phyloP scores from a whole-genome alignment of 2,113 vertebrate genomes.

The Thalassarche chlororhynchos region DNA sequence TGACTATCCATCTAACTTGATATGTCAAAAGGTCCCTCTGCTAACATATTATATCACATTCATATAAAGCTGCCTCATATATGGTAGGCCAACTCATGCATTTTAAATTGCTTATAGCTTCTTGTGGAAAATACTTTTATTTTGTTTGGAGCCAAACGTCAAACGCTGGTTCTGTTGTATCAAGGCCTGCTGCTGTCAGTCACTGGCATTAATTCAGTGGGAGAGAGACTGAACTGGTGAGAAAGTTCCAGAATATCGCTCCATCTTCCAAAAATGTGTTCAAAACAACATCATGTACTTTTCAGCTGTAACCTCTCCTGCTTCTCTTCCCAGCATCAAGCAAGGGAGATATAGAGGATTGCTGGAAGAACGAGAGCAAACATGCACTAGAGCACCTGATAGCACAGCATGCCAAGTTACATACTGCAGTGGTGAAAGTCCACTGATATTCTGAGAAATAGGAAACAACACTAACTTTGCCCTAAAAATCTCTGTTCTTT shows the following conservation, averaged over 20 bases:
- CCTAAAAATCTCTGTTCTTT: not conserved
- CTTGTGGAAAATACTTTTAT: not conserved
- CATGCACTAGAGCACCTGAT: not conserved
- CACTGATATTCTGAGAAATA: constrained; percentile 23
- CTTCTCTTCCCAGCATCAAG: not conserved
- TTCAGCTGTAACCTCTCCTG: not conserved
- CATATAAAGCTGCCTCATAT: not conserved
- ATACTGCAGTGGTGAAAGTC: not conserved
- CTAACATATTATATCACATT: not conserved
- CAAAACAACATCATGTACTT: constrained; percentile 14
- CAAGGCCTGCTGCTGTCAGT: not conserved
- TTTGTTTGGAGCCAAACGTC: not conserved
- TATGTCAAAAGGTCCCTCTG: not conserved
- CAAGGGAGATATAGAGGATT: not conserved
- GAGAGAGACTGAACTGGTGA: not conserved
- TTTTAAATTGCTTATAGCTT: not conserved
- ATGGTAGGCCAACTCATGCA: not conserved
- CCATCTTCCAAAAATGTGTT: not conserved
- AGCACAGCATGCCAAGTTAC: constrained; percentile 10
- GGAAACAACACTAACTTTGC: not conserved
- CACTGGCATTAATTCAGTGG: not conserved
- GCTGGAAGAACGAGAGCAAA: constrained; percentile 1
- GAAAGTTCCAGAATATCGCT: not conserved
- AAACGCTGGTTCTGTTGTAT: not conserved
- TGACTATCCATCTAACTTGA: not conserved